Evolutionary conservation across 2,113 vertebrate genomes (phyloP).

Genomic region (Pelecanoides urinatrix): DNA sequence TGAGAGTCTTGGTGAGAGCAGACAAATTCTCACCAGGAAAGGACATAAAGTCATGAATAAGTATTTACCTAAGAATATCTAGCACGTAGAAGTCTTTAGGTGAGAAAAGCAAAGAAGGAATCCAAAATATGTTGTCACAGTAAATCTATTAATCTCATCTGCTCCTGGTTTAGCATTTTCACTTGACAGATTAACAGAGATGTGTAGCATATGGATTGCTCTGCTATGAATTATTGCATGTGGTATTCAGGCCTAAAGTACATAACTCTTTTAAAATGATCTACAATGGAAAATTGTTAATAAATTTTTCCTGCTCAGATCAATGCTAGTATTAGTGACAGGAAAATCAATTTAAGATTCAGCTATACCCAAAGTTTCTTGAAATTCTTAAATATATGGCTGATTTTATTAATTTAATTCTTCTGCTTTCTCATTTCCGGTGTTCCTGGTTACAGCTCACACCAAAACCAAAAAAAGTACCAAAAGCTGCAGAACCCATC

Average conservation of each 20-base stretch:
- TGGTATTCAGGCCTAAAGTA: not conserved
- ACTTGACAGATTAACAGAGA: slow-evolving; percentile 60
- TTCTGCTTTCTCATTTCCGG: not conserved
- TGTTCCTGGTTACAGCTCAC: not conserved
- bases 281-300: slow-evolving; percentile 9
- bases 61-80: not conserved
- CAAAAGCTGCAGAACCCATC: not conserved
- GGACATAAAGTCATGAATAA: not conserved
- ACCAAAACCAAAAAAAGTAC: not conserved
- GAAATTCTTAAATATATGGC: not conserved
- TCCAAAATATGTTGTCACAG: slow-evolving; percentile 23
- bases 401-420: not conserved
- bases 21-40: not conserved
- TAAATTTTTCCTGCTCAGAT: not conserved
- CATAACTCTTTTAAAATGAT: slow-evolving; percentile 28
- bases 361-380: not conserved
- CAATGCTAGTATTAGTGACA: not conserved
- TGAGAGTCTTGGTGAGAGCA: not conserved
- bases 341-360: not conserved
- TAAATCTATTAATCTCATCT: slow-evolving; percentile 50
- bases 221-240: slow-evolving; percentile 15
- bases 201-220: slow-evolving; percentile 40
- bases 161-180: slow-evolving; percentile 40
- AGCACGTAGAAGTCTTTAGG: not conserved
- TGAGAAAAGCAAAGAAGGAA: slow-evolving; percentile 13